Conservation (phyloP, 2,888 invertebrate species). For the Aspidiotus rigidus region DNA sequence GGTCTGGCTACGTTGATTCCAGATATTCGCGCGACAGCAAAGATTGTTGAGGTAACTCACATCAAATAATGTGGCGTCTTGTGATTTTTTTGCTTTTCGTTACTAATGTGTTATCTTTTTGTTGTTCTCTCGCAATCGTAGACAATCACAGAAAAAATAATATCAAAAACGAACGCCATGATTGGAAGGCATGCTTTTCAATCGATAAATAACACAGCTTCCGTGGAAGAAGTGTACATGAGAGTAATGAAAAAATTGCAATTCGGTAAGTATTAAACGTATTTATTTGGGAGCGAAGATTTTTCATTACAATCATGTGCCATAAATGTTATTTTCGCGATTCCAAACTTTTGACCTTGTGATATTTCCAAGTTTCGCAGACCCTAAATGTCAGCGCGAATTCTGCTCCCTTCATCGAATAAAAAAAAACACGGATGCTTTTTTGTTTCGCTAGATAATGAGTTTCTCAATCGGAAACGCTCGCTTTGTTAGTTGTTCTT, state of each 20-base stretch:
- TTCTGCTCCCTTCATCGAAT: no score
- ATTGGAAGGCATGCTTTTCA: conserved; percentile 8
- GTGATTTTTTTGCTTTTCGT: not conserved
- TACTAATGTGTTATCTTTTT: not conserved
- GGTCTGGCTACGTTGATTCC: conserved; percentile 80
- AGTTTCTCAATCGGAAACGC: no score
- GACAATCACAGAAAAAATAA: conserved; percentile 39
- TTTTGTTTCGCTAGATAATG: no score
- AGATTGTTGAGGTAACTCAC: conserved; percentile 43
- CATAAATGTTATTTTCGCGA: no score
- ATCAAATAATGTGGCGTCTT: not conserved
- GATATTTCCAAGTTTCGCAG: no score
- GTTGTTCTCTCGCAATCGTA: conserved; percentile 23
- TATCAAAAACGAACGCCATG: conserved; percentile 20
- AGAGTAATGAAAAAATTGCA: conserved; percentile 80
- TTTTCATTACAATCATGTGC: no score
- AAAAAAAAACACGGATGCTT: no score
- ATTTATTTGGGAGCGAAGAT: not conserved
- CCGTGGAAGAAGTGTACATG: conserved; percentile 63
- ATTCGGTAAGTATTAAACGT: conserved; percentile 56
- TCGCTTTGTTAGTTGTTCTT: no score
- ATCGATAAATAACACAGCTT: conserved; percentile 5
- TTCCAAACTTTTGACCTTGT: no score
- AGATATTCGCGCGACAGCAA: conserved; percentile 65
- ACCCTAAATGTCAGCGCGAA: no score